A percentile compares a stretch with the other conserved stretches of the same genome.
These are phyloP conservation scores for Aspidiotus rigidus DNA, from an alignment of 2,888 invertebrate species.

Conservation along the genomic window DNA sequence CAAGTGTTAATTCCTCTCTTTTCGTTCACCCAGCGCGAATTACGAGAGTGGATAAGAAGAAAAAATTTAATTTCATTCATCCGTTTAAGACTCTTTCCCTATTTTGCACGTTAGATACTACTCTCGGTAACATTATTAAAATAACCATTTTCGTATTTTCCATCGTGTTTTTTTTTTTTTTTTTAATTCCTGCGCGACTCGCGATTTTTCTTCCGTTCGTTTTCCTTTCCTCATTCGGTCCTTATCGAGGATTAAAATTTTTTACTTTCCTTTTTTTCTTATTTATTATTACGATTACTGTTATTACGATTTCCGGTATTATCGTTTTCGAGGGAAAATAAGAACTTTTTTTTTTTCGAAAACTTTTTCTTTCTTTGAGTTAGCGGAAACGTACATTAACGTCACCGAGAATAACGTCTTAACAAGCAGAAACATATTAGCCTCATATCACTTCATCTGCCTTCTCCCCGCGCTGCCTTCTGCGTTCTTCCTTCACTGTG, in stretches of 20 bases:
- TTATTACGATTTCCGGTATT: constrained; percentile 25
- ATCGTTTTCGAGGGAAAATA: constrained; percentile 14
- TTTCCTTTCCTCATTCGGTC: constrained; percentile 10
- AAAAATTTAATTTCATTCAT: constrained; percentile 19
- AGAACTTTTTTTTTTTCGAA: constrained; percentile 23
- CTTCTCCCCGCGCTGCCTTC: not conserved
- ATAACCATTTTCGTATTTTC: constrained; percentile 6
- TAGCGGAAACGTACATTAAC: constrained; percentile 22
- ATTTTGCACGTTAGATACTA: constrained; percentile 17
- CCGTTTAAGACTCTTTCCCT: constrained; percentile 7
- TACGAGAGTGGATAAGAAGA: not conserved
- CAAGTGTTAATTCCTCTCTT: constrained; percentile 11
- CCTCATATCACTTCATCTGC: constrained; percentile 29
- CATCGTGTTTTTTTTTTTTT: not conserved
- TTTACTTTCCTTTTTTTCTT: constrained; percentile 22
- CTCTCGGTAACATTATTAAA: constrained; percentile 30
- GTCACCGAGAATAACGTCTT: constrained; percentile 28
- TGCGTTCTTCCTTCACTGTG: not conserved
- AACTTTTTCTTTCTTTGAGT: constrained; percentile 13
- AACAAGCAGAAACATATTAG: constrained; percentile 30
- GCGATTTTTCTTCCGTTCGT: not conserved
- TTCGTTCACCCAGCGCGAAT: not conserved
- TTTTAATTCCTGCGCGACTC: constrained; percentile 14
- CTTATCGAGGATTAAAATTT: constrained; percentile 32
- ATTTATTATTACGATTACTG: constrained; percentile 31